Evolutionary conservation across 2,888 invertebrate species (phyloP).

Genomic region (Vandiemenella viatica): DNA sequence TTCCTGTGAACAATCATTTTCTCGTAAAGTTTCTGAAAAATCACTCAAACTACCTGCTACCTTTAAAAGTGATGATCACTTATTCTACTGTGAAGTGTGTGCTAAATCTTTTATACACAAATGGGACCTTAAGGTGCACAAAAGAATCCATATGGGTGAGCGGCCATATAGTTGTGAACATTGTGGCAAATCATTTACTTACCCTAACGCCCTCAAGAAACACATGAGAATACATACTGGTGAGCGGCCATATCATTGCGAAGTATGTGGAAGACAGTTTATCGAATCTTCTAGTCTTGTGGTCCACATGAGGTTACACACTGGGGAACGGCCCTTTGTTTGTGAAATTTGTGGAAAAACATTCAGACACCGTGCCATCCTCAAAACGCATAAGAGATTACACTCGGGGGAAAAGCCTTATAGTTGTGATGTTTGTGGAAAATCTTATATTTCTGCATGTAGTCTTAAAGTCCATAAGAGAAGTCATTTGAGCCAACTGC

Average conservation of each 20-base stretch:
- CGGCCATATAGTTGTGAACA: slow-evolving; percentile 10
- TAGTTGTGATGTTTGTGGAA: neutral
- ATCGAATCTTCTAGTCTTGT: slow-evolving; percentile 9
- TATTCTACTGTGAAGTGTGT: too few species aligned
- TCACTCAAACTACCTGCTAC: too few species aligned
- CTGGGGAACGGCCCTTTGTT: neutral
- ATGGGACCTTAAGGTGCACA: too few species aligned
- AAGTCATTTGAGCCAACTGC: too few species aligned
- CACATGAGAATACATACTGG: slow-evolving; percentile 14
- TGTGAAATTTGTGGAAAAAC: neutral
- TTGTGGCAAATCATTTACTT: slow-evolving; percentile 12
- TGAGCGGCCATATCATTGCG: slow-evolving; percentile 12
- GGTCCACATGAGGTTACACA: slow-evolving; percentile 1
- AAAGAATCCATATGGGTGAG: slow-evolving; percentile 11
- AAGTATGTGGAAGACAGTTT: slow-evolving; percentile 12
- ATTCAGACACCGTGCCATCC: neutral
- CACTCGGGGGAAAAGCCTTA: neutral
- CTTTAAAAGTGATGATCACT: too few species aligned
- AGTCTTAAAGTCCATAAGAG: too few species aligned
- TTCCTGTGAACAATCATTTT: too few species aligned
- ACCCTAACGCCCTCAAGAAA: slow-evolving; percentile 10
- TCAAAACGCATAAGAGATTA: neutral
- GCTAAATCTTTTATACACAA: too few species aligned
- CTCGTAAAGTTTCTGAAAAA: too few species aligned
- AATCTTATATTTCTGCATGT: neutral